Conservation (phyloP, 1,140 invertebrate species). For the Limonius californicus region DNA sequence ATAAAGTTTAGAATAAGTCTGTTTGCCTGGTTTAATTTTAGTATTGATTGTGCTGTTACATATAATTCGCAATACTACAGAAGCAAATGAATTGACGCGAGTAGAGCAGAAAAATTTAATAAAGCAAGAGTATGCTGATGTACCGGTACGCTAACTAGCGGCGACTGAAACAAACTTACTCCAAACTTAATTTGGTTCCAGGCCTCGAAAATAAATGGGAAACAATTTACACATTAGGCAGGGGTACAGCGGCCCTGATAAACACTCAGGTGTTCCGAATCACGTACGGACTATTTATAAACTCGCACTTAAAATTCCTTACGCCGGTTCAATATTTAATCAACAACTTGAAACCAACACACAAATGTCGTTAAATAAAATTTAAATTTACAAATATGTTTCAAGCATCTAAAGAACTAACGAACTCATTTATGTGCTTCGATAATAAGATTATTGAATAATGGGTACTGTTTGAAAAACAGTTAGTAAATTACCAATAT, state of each 20-base stretch:
- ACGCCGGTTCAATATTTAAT: conserved; percentile 10
- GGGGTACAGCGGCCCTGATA: conserved; percentile 16
- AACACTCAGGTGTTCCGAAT: conserved; percentile 18
- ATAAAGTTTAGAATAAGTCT: too few species aligned
- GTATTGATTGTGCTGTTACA: too few species aligned
- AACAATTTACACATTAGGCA: conserved; percentile 28
- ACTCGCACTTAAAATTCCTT: conserved; percentile 25
- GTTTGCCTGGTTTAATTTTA: too few species aligned
- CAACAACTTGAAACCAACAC: conserved; percentile 2
- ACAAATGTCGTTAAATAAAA: conserved; percentile 5
- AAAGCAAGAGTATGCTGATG: conserved; percentile 15
- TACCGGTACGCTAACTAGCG: conserved; percentile 22
- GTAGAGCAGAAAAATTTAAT: not conserved
- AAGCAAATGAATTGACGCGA: not conserved
- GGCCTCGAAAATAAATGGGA: conserved; percentile 26
- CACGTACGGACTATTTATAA: conserved; percentile 14
- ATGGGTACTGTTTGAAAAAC: too few species aligned
- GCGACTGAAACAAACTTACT: conserved; percentile 27
- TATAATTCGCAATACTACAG: not conserved
- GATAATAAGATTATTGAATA: too few species aligned
- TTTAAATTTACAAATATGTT: conserved; percentile 15
- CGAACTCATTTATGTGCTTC: not conserved
- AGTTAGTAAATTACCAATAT: too few species aligned
- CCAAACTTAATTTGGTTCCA: conserved; percentile 27
- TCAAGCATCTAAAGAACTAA: not conserved